Evolutionary conservation across 1,140 invertebrate genomes (phyloP).

Genomic region (Pseudomyrmex dendroicus): DNA sequence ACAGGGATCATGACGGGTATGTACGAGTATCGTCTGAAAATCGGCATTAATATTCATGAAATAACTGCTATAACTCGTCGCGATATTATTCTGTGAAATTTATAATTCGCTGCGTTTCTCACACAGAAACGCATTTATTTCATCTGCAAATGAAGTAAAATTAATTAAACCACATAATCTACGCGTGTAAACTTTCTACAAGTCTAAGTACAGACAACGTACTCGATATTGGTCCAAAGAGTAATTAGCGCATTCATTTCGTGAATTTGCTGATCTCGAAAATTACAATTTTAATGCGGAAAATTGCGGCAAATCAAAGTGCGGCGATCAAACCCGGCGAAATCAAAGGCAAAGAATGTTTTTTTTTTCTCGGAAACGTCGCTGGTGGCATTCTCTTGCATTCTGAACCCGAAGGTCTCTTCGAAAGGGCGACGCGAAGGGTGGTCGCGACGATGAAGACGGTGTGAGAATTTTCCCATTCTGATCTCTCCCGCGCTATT

Average conservation of each 20-base stretch:
- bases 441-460: slow-evolving; percentile 6
- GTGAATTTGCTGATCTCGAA: too few relatives aligned
- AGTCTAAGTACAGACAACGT: neutral
- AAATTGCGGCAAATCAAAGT: too few relatives aligned
- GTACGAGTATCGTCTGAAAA: slow-evolving; percentile 27
- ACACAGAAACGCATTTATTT: too few relatives aligned
- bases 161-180: too few relatives aligned
- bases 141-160: neutral
- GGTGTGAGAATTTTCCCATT: neutral
- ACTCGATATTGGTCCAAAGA: too few relatives aligned
- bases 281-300: too few relatives aligned
- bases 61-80: neutral
- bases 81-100: too few relatives aligned
- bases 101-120: too few relatives aligned
- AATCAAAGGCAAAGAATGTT: neutral
- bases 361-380: too few relatives aligned
- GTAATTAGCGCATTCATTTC: too few relatives aligned
- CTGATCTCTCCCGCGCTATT: neutral
- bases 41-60: neutral
- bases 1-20: slow-evolving; percentile 82
- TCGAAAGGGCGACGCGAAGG: slow-evolving; percentile 4
- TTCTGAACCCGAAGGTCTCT: neutral
- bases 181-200: neutral
- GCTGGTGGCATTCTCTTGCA: neutral
- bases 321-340: too few relatives aligned